Evolutionary conservation across 2,888 invertebrate genomes (phyloP), one percentile per base, ranked within the genome.

Genomic region (Chymomyza procnemis): DNA sequence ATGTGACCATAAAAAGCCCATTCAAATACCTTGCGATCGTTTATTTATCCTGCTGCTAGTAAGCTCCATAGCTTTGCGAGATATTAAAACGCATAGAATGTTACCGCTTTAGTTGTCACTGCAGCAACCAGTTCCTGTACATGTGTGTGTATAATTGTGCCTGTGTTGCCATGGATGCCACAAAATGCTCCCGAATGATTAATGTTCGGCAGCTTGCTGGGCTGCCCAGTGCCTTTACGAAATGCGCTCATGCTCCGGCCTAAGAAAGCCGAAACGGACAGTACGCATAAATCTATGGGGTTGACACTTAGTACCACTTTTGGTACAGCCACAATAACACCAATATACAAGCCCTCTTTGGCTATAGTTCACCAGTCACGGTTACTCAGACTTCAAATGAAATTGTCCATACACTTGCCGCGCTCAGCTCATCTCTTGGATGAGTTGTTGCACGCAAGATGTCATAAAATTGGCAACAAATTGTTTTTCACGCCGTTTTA

Each of bases 401-500:
- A 81, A 81, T 81, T 73, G 81, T 79, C 79, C 72, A 22, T 19
- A 16, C 69, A 69, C 71, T 71, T 78, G 71, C 72, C 66, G 62
- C 75, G 52, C 55, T 55, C 6, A 41, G 52, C 74, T 71, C 71
- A 73, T 71, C 70, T 56, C 73, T 21, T 61, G 67, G 69, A 78
- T 81, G 85, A 85, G 79, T 76, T 80, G 75, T 78, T 61, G 82
- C 80, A 64, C 74, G 78, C 76, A 80, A 88, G 88, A 81, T 76
- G 73, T 84, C 88, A 88, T 89, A 89, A 89, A 89, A 85, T 87
- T 82, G 80, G 78, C 75, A 89, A 89, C 88, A 89, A 89, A 89
- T 88, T 89, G 88, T 86, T 88, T 80, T 88, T 88, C 88, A 86
- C 88, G 88, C 88, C 86, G 84, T 80, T 88, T 89, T 87, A 85